Evolutionary conservation across 2,113 vertebrate species (phyloP).

Genomic region (Pseudolaguvia tuberculata): DNA sequence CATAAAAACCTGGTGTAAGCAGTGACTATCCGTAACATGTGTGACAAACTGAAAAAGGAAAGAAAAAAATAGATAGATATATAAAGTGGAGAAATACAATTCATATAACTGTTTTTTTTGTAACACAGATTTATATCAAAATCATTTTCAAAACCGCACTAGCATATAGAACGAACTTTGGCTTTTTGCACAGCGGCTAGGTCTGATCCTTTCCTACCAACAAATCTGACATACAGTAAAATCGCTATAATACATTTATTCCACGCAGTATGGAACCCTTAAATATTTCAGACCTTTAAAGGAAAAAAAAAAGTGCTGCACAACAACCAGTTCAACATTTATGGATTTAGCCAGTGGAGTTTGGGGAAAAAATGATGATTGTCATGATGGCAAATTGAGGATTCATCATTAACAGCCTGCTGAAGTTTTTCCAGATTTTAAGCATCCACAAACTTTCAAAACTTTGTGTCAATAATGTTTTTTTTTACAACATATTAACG

Average conservation of each 20-base stretch:
- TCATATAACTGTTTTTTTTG: slow-evolving; percentile 12
- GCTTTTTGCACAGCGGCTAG: slow-evolving; percentile 56
- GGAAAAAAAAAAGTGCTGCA: slow-evolving; percentile 70
- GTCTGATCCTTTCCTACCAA: slow-evolving; percentile 50
- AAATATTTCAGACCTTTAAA: slow-evolving; percentile 67
- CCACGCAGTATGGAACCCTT: slow-evolving; percentile 65
- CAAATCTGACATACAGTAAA: slow-evolving; percentile 61
- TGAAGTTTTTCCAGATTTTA: not conserved
- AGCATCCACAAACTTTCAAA: slow-evolving; percentile 3
- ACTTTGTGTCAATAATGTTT: not conserved
- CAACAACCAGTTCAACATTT: slow-evolving; percentile 60
- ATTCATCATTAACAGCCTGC: slow-evolving; percentile 21
- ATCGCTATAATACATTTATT: slow-evolving; percentile 68
- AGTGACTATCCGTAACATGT: slow-evolving; percentile 15
- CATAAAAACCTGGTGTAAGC: slow-evolving; percentile 37
- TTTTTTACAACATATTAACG: not conserved
- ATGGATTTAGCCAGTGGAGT: slow-evolving; percentile 53
- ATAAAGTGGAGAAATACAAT: slow-evolving; percentile 18
- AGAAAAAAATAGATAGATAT: not conserved
- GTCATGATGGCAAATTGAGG: slow-evolving; percentile 60
- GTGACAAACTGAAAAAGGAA: slow-evolving; percentile 15
- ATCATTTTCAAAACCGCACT: slow-evolving; percentile 31
- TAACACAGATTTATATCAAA: slow-evolving; percentile 42
- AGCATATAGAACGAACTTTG: slow-evolving; percentile 43
- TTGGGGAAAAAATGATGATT: slow-evolving; percentile 62